Conservation (phyloP, 2,113 vertebrate species). For the Cyprinodon variegatus region DNA sequence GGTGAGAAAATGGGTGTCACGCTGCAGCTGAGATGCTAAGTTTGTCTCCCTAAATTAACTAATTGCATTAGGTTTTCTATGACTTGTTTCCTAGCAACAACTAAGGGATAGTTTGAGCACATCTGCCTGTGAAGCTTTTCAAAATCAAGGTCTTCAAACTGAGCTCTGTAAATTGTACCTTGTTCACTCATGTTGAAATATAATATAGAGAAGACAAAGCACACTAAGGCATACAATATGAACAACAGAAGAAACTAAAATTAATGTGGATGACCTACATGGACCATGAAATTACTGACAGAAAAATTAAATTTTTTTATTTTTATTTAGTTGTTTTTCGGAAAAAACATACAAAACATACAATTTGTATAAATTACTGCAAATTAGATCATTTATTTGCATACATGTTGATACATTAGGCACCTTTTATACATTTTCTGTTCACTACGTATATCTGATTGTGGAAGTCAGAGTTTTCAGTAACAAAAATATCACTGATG, state of each 20-base stretch:
- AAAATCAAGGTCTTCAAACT: slow-evolving; percentile 41
- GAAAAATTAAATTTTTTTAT: too few relatives aligned
- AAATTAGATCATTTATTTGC: too few relatives aligned
- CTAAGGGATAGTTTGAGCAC: slow-evolving; percentile 25
- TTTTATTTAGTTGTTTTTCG: too few relatives aligned
- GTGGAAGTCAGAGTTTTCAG: too few relatives aligned
- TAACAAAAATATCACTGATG: too few relatives aligned
- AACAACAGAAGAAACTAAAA: neutral
- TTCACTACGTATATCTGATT: too few relatives aligned
- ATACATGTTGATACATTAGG: too few relatives aligned
- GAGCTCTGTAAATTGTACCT: slow-evolving; percentile 9
- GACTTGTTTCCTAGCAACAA: slow-evolving; percentile 52
- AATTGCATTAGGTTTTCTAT: slow-evolving; percentile 37
- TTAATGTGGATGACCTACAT: neutral
- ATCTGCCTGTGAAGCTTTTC: slow-evolving; percentile 31
- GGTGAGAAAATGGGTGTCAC: slow-evolving; percentile 9
- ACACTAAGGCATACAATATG: neutral
- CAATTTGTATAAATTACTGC: too few relatives aligned
- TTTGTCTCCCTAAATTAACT: slow-evolving; percentile 23
- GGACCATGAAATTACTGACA: too few relatives aligned
- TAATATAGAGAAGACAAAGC: slow-evolving; percentile 20
- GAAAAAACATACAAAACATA: too few relatives aligned
- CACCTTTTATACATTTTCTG: too few relatives aligned
- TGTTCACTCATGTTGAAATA: neutral
- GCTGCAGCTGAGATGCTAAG: slow-evolving; percentile 18